These are phyloP conservation scores for Tenodera sinensis DNA, from an alignment of 2,888 invertebrate genomes.

Conservation along the genomic window DNA sequence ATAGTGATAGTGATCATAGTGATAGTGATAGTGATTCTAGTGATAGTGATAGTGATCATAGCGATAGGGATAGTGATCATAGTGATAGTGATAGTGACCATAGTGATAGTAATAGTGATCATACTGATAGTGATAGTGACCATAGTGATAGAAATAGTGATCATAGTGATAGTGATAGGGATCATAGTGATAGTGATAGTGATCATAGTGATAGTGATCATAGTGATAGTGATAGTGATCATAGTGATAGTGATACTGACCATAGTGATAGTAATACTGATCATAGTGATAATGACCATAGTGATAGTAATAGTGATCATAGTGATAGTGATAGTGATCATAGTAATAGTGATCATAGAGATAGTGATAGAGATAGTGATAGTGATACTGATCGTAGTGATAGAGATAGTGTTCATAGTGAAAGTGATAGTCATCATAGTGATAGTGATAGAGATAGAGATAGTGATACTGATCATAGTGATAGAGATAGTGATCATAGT, in stretches of 20 bases:
- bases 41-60: not conserved
- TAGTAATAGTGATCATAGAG: too few relatives aligned
- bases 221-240: not conserved
- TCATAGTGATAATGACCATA: too few relatives aligned
- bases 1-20: too few relatives aligned
- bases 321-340: too few relatives aligned
- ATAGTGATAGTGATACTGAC: not conserved
- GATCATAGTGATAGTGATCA: not conserved
- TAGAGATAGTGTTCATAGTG: not conserved
- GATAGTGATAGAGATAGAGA: not conserved
- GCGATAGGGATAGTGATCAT: not conserved
- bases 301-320: too few relatives aligned
- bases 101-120: too few relatives aligned
- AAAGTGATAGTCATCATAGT: not conserved
- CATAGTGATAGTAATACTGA: too few relatives aligned
- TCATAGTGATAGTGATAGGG: too few relatives aligned
- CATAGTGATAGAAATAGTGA: too few relatives aligned
- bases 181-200: not conserved
- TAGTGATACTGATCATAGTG: not conserved
- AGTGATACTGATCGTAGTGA: not conserved
- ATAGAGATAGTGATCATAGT: not conserved
- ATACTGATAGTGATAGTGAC: too few relatives aligned
- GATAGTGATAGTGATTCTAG: too few relatives aligned
- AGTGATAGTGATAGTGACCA: not conserved
- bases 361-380: not conserved